phyloP scores from a whole-genome alignment of 2,888 invertebrate species.

The Drosophila mettleri region DNA sequence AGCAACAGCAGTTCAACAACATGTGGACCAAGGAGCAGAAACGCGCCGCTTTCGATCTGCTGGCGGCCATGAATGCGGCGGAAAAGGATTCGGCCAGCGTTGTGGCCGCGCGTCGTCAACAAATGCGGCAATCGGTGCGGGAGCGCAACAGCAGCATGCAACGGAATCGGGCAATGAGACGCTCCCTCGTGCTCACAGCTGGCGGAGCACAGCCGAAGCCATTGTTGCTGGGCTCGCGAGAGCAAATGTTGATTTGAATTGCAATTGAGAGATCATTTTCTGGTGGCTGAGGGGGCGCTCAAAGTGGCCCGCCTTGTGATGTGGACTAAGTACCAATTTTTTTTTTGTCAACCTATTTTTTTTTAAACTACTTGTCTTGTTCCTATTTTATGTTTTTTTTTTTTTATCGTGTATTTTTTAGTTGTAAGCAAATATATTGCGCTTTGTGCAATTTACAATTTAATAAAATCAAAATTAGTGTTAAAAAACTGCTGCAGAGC shows the following conservation, averaged over 20 bases:
- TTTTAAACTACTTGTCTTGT: slow-evolving; percentile 25
- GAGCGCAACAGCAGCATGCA: slow-evolving; percentile 77
- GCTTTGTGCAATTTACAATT: slow-evolving; percentile 61
- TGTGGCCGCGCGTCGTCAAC: slow-evolving; percentile 63
- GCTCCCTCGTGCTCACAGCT: slow-evolving; percentile 55
- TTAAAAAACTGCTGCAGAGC: not conserved
- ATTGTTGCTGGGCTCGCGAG: slow-evolving; percentile 39
- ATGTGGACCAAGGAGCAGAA: slow-evolving; percentile 84
- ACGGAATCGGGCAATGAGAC: slow-evolving; percentile 70
- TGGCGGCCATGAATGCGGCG: slow-evolving; percentile 84
- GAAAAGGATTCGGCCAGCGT: slow-evolving; percentile 49
- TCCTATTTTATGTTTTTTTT: slow-evolving; percentile 38
- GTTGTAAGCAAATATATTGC: slow-evolving; percentile 31
- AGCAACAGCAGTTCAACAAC: slow-evolving; percentile 56
- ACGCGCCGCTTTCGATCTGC: slow-evolving; percentile 83
- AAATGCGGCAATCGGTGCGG: slow-evolving; percentile 78
- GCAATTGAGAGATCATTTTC: not conserved
- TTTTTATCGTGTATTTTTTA: slow-evolving; percentile 32
- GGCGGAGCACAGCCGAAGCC: slow-evolving; percentile 39
- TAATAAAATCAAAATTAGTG: slow-evolving; percentile 27
- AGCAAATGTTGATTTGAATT: slow-evolving; percentile 71
- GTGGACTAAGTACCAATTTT: slow-evolving; percentile 71
- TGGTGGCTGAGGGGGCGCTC: slow-evolving; percentile 24
- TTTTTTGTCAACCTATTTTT: slow-evolving; percentile 25
- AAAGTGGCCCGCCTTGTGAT: slow-evolving; percentile 68